Percentiles rank a stretch among this genome's conserved stretches.
phyloP scores from a whole-genome alignment of 2,113 vertebrate species.

The Prionailurus bengalensis region DNA sequence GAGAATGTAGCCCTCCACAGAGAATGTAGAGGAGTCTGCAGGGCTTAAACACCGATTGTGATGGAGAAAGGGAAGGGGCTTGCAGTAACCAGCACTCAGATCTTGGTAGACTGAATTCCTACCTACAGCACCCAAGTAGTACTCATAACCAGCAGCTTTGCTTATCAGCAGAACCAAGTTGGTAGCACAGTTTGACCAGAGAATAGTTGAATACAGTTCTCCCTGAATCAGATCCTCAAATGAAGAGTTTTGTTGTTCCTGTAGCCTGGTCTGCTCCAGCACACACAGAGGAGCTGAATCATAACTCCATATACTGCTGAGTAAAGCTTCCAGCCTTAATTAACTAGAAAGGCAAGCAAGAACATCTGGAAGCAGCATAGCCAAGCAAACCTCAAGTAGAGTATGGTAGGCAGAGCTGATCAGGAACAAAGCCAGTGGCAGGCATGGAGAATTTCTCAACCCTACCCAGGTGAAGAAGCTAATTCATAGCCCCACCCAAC shows the following conservation, averaged over 20 bases:
- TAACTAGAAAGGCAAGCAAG: not conserved
- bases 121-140: not conserved
- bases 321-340: not conserved
- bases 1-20: no score
- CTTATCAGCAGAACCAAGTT: not conserved
- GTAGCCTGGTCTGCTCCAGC: not conserved
- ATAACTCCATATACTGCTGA: not conserved
- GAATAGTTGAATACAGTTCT: not conserved
- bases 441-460: not conserved
- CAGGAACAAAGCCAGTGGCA: not conserved
- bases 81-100: not conserved
- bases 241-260: not conserved
- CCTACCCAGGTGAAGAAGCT: not conserved
- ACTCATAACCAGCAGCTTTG: not conserved
- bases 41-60: not conserved
- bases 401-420: not conserved
- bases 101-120: not conserved
- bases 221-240: not conserved
- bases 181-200: not conserved
- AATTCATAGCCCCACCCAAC: not conserved
- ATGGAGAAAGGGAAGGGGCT: not conserved
- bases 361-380: not conserved
- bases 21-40: not conserved
- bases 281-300: not conserved
- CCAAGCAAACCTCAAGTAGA: not conserved